These are phyloP conservation scores for Gulo gulo DNA, from an alignment of 2,113 vertebrate genomes.

Conservation along the genomic window DNA sequence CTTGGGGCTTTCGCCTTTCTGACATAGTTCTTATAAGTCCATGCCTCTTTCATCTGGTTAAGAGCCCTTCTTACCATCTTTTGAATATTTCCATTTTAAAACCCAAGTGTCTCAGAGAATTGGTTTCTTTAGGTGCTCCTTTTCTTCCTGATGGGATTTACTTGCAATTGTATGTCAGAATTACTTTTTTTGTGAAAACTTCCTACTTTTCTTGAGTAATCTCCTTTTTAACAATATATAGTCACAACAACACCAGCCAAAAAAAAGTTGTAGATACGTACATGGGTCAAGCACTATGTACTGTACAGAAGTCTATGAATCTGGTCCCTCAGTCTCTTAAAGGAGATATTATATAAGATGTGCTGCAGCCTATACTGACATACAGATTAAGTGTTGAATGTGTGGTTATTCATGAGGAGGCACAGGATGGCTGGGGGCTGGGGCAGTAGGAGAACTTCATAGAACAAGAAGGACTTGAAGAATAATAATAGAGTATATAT, in stretches of 20 bases:
- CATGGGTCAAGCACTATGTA: background rate
- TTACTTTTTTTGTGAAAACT: background rate
- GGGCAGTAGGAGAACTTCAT: background rate
- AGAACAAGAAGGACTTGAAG: background rate
- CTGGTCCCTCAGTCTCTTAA: background rate
- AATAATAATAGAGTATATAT: background rate
- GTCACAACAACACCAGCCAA: background rate
- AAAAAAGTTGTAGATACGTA: background rate
- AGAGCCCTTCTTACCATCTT: slow-evolving; percentile 34
- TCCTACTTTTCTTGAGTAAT: slow-evolving; percentile 5
- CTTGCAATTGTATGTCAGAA: slow-evolving; percentile 25
- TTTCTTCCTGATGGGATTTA: slow-evolving; percentile 49
- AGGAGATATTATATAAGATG: background rate
- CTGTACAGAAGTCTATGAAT: background rate
- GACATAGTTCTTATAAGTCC: background rate
- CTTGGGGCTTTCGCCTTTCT: background rate
- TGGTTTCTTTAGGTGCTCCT: background rate
- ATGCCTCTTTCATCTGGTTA: slow-evolving; percentile 28
- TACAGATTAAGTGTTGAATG: background rate
- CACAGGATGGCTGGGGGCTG: background rate
- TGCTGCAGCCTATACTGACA: background rate
- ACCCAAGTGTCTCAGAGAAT: slow-evolving; percentile 32
- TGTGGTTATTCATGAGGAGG: background rate
- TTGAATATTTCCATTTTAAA: slow-evolving; percentile 62
- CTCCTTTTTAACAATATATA: background rate